These are phyloP conservation scores for Lacanobia oleracea DNA, from an alignment of 2,888 invertebrate genomes.

Conservation along the genomic window DNA sequence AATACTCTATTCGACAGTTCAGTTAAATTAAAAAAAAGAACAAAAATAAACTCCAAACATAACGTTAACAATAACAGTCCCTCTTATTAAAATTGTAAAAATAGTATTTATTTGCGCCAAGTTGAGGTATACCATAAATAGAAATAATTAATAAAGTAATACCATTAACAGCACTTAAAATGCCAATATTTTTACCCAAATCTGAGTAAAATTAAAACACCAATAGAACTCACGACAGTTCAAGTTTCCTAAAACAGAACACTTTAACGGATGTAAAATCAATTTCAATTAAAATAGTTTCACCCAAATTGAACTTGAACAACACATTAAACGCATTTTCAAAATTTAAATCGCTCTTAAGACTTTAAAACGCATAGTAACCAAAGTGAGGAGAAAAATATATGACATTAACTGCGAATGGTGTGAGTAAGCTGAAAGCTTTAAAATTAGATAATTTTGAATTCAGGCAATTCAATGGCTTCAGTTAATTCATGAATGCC, in stretches of 20 bases:
- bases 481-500: slow-evolving; percentile 50
- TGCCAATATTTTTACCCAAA: slow-evolving; percentile 3
- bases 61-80: neutral
- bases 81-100: neutral
- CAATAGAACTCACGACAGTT: slow-evolving; percentile 26
- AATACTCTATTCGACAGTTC: too few species aligned
- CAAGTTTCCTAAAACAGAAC: slow-evolving; percentile 46
- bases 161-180: neutral
- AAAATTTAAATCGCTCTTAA: slow-evolving; percentile 45
- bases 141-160: too few species aligned
- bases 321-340: slow-evolving; percentile 45
- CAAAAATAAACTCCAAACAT: neutral
- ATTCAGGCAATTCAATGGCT: slow-evolving; percentile 30
- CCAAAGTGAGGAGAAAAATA: slow-evolving; percentile 54
- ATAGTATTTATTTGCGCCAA: too few species aligned
- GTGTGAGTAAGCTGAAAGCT: slow-evolving; percentile 50
- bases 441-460: slow-evolving; percentile 46
- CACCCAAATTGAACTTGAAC: slow-evolving; percentile 41
- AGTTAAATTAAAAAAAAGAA: too few species aligned
- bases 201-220: slow-evolving; percentile 23
- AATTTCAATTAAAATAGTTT: slow-evolving; percentile 64
- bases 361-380: slow-evolving; percentile 35
- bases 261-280: slow-evolving; percentile 57
- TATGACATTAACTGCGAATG: slow-evolving; percentile 54
- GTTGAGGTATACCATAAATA: too few species aligned